These are phyloP conservation scores for Papilio elwesi DNA, from an alignment of 2,888 invertebrate species.

Conservation along the genomic window DNA sequence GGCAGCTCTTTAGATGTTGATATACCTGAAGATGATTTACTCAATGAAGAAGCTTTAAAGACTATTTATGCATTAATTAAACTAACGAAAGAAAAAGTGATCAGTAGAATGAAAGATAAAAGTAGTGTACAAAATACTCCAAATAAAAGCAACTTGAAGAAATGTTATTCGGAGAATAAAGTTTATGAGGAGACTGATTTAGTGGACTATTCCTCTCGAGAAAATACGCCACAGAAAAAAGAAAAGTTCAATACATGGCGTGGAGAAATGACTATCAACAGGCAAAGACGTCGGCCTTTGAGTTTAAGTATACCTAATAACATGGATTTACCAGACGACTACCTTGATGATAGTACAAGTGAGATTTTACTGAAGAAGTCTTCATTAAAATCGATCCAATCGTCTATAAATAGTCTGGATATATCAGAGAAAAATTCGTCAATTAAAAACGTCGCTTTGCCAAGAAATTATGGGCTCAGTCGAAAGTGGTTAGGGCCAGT, in stretches of 20 bases:
- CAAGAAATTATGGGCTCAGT: slow-evolving; percentile 84
- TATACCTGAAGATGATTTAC: slow-evolving; percentile 76
- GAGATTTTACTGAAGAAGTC: slow-evolving; percentile 64
- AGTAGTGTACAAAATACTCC: slow-evolving; percentile 61
- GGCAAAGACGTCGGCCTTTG: slow-evolving; percentile 71
- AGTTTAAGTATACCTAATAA: slow-evolving; percentile 77
- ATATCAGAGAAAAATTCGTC: slow-evolving; percentile 66
- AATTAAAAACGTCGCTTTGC: slow-evolving; percentile 78
- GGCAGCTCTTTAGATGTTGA: slow-evolving; percentile 70
- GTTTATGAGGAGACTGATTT: slow-evolving; percentile 69
- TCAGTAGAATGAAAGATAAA: slow-evolving; percentile 73
- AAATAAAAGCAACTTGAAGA: slow-evolving; percentile 65
- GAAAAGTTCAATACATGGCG: slow-evolving; percentile 77
- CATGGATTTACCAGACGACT: slow-evolving; percentile 69
- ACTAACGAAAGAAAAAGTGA: slow-evolving; percentile 79
- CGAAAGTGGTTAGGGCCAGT: slow-evolving; percentile 86
- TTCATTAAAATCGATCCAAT: slow-evolving; percentile 73
- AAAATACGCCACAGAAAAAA: slow-evolving; percentile 69
- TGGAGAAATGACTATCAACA: slow-evolving; percentile 54
- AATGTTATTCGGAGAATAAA: slow-evolving; percentile 73
- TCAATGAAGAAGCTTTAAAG: slow-evolving; percentile 81
- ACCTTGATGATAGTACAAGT: slow-evolving; percentile 60
- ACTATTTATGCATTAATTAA: slow-evolving; percentile 82
- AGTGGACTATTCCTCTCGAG: slow-evolving; percentile 68
- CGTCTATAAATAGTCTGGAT: slow-evolving; percentile 71